Evolutionary conservation across 2,888 invertebrate species (phyloP), one percentile per base, ranked within the genome.

Genomic region (Apocheima hispidaria): DNA sequence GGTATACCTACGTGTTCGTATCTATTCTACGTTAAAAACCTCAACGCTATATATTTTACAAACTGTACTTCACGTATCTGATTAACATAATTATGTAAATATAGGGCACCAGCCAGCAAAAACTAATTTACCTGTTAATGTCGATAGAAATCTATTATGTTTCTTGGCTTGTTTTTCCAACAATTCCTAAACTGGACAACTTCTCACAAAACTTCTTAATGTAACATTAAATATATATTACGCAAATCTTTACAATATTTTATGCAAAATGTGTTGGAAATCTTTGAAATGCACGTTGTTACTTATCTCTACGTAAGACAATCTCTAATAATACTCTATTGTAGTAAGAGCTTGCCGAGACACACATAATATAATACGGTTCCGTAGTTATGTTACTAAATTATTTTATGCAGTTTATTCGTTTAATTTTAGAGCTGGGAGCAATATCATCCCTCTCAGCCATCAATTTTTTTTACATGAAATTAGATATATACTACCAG

Each of bases 81-180:
- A 56, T 56, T 56, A 46, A 21, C 54, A 55, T 55, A 56, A 56
- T 49, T 54, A 30, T 48, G 48, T 49, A 40, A 48, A 56, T 49
- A 49, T 50, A 57, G 35, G 43, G 50, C 57, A 35, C 35, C 23
- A 57, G 43, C 35, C 23, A 57, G 41, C 44, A 36, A 48, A 49
- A 60, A 28, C 18, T 36, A 57, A 20, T 48, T 40, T 40, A 33
- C 28, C 28, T 33, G 49, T 26, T 40, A 52, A 49, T 33, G 23
- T 30, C 12, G 43, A 52, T 30, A 43, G 16, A 43, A 30, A 30
- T 53, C 20, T 53, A 46, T 18, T 46, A 33, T n/a, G n/a, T 30
- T 16, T 30, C 18, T 30, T 28, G 14, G 26, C 30, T 46, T 30
- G 16, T 46, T 44, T 44, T 28, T 16, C 9, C 16, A 46, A 44